A percentile compares a stretch with the other conserved stretches of the same genome.
phyloP scores from a whole-genome alignment of 2,888 invertebrate genomes.

The Hypsopygia costalis region DNA sequence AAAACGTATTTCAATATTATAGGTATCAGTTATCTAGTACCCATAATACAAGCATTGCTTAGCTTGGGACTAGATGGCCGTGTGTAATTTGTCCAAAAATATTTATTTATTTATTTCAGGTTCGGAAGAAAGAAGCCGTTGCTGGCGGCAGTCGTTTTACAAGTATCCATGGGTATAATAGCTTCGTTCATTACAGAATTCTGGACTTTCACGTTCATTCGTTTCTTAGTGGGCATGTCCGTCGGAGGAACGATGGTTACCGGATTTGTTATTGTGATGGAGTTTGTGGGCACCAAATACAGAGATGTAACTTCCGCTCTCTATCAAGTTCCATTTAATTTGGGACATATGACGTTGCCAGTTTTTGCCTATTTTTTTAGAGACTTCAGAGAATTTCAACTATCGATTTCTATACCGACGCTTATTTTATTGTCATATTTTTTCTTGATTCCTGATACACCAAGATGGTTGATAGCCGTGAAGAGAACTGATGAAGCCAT shows the following conservation, averaged over 20 bases:
- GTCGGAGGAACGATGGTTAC: conserved; percentile 91
- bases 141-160: conserved; percentile 85
- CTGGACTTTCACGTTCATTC: conserved; percentile 81
- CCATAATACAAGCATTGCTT: no score
- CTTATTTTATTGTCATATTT: conserved; percentile 82
- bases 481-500: conserved; percentile 85
- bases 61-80: no score
- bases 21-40: no score
- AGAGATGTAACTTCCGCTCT: conserved; percentile 81
- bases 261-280: conserved; percentile 83
- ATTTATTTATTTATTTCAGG: conserved; percentile 58
- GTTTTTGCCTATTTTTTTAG: conserved; percentile 82
- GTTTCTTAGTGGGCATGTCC: conserved; percentile 86
- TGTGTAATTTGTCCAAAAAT: no score
- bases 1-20: no score
- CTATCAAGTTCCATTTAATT: conserved; percentile 85
- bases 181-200: conserved; percentile 84
- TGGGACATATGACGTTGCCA: conserved; percentile 84
- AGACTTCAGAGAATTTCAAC: conserved; percentile 83
- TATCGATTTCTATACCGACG: conserved; percentile 82
- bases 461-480: conserved; percentile 88
- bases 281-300: conserved; percentile 81
- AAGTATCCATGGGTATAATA: conserved; percentile 83
- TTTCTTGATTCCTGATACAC: conserved; percentile 88
- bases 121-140: conserved; percentile 88